Base-by-base conservation (phyloP, 1,140 invertebrate genomes). In the Physella acuta region DNA sequence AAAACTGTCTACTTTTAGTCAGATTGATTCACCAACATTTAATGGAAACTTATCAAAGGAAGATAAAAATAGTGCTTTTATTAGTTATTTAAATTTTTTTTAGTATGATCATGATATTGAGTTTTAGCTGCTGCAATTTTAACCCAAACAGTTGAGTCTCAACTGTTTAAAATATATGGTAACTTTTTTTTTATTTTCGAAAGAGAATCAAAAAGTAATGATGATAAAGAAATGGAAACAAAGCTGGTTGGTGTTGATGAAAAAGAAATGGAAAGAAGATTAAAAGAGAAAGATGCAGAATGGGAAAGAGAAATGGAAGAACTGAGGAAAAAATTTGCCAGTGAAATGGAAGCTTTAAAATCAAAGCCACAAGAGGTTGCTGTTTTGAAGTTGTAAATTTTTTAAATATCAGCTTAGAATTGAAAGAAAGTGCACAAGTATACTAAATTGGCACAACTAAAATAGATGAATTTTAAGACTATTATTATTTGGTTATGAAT, bases 301-400 rank as follows among this genome's bases (percentile, higher is more conserved):
- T 59, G 67, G 28, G 59, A 71, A 17, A 59, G 73, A 37, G 79
- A 82, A 55, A 71, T 79, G 26, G 76, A 78, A 28, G 73, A 75
- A 33, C 31, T 80, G 8, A 73, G 71, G 39, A 77, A 73, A 71
- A 75, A 76, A 56, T 78, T 78, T 76, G 75, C 71, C 28, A 65
- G 71, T 24, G 75, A 82, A 67, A 64, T 80, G 62, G 75, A 76
- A 52, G 39, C 33, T 11, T 24, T 62, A 28, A 70, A 66, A 58
- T 71, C 71, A 36, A 62, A 62, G n/a, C 5, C 61, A 2, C 2
- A 16, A 5, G 36, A 63, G 61, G 61, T 63, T 49, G n/a, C n/a
- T n/a, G n/a, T n/a, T n/a, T n/a, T n/a, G n/a, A n/a, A n/a, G n/a
- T n/a, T n/a, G n/a, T n/a, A n/a, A n/a, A n/a, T n/a, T n/a, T n/a